Percentiles rank a stretch among this genome's conserved stretches.
phyloP scores from a whole-genome alignment of 2,113 vertebrate genomes.

The Pseudonaja textilis region DNA sequence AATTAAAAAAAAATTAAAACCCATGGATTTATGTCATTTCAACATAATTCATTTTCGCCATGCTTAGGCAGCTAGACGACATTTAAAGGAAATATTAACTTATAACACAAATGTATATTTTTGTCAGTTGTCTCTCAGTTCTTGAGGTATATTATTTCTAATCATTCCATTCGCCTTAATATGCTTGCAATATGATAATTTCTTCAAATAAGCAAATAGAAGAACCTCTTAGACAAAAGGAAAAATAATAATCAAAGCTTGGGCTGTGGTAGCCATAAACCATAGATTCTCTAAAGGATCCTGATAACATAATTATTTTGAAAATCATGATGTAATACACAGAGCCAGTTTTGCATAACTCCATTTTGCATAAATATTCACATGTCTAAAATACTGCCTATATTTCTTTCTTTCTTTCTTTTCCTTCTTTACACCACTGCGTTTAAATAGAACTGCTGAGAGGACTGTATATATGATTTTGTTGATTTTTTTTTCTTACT shows the following conservation, averaged over 20 bases:
- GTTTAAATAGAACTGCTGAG: constrained; percentile 97
- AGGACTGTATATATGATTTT: constrained; percentile 95
- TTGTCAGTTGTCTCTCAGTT: constrained; percentile 95
- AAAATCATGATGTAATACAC: constrained; percentile 71
- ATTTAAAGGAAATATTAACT: constrained; percentile 96
- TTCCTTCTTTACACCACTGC: constrained; percentile 95
- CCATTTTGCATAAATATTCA: constrained; percentile 88
- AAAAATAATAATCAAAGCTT: constrained; percentile 80
- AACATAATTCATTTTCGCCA: constrained; percentile 88
- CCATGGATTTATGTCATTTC: constrained; percentile 77
- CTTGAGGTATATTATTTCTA: constrained; percentile 94
- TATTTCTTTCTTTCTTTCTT: constrained; percentile 9
- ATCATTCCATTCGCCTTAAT: constrained; percentile 99
- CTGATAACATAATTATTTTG: constrained; percentile 74
- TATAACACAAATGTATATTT: constrained; percentile 94
- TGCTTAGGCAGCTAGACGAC: constrained; percentile 98
- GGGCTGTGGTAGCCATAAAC: constrained; percentile 93
- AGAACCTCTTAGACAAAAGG: constrained; percentile 75
- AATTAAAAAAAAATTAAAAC: constrained; percentile 78
- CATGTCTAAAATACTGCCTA: constrained; percentile 92
- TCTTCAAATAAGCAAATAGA: constrained; percentile 72
- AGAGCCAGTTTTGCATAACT: constrained; percentile 73
- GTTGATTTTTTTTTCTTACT: constrained; percentile 83
- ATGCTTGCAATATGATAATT: constrained; percentile 91
- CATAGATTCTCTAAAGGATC: constrained; percentile 80